Base-by-base conservation (phyloP, 2,113 vertebrate species). In the Forbesichthys agassizii region DNA sequence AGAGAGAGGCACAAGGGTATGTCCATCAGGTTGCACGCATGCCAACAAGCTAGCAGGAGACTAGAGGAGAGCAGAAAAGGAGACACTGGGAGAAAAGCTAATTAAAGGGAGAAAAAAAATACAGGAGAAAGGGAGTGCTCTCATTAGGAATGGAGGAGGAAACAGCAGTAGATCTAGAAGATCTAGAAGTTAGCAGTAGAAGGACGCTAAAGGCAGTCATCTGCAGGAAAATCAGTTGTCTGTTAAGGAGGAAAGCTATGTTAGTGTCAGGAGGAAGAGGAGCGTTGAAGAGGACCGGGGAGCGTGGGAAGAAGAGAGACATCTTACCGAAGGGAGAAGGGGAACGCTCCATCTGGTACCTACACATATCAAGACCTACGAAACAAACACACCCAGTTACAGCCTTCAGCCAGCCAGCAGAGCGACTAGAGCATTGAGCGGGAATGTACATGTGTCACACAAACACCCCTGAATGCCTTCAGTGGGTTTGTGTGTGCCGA, bases 301-400 rank as follows among this genome's bases (percentile, higher is more conserved):
- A 33, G 52, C 58, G 63, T 33, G 59, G 65, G 27, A 51, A 27
- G 27, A 27, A 27, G 27, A 27, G 20, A 49, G 81, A 84, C 82
- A 79, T 93, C 97, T 98, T 98, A 99, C 96, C 97, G 91, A 99
- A 97, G 33, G 93, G 95, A 90, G 95, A 97, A 60, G 94, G 92
- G 84, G 95, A 94, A 89, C 86, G 93, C 84, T 94, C 97, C 91
- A 95, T 94, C 91, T 98, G 96, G 96, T 96, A 97, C 94, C 95
- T 95, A 94, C 93, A 94, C 93, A 95, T 95, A 94, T 94, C 95
- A 95, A 95, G 93, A 96, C 95, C 97, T 98, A 95, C 89, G 90
- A 92, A 93, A 80, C 94, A 98, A 96, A 96, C 88, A 94, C 93
- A 92, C 94, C 91, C 91, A 93, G 91, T 92, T 91, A 94, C 87